phyloP scores from a whole-genome alignment of 2,113 vertebrate species.

The Takifugu flavidus region DNA sequence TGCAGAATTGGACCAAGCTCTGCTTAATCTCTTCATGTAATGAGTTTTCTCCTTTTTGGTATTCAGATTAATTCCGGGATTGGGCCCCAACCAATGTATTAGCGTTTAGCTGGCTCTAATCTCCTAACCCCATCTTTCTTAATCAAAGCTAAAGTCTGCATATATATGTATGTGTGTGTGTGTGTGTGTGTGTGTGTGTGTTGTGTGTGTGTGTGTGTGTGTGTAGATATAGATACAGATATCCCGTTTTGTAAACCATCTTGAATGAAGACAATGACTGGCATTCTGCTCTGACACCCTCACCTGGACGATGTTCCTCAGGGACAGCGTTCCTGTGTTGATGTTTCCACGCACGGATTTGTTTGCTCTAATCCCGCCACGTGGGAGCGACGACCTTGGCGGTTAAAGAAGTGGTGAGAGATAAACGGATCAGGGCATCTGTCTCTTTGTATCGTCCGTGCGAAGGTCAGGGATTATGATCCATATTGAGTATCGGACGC shows the following conservation, averaged over 20 bases:
- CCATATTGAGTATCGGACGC: constrained; percentile 6
- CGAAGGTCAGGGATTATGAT: constrained; percentile 27
- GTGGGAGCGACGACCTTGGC: background rate
- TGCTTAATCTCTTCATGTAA: constrained; percentile 71
- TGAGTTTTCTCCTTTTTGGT: constrained; percentile 67
- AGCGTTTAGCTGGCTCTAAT: constrained; percentile 67
- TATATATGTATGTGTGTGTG: constrained; percentile 13
- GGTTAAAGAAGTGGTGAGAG: background rate
- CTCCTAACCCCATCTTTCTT: constrained; percentile 73
- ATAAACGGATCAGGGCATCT: constrained; percentile 20
- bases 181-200: too few relatives aligned
- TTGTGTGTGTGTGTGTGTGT: too few relatives aligned
- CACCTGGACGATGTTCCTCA: constrained; percentile 32
- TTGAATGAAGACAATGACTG: constrained; percentile 67
- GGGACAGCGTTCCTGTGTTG: background rate
- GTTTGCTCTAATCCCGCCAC: constrained; percentile 10
- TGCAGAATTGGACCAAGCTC: constrained; percentile 44
- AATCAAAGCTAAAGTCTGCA: constrained; percentile 69
- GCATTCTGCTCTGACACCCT: constrained; percentile 38
- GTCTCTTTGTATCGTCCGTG: constrained; percentile 15
- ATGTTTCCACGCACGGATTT: background rate
- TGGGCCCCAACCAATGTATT: constrained; percentile 65
- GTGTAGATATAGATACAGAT: too few relatives aligned
- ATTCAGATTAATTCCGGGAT: constrained; percentile 77
- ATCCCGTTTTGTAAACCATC: constrained; percentile 56